These are phyloP conservation scores for Pocillopora verrucosa DNA, from an alignment of 64 coral and sea anemone genomes.

Conservation along the genomic window DNA sequence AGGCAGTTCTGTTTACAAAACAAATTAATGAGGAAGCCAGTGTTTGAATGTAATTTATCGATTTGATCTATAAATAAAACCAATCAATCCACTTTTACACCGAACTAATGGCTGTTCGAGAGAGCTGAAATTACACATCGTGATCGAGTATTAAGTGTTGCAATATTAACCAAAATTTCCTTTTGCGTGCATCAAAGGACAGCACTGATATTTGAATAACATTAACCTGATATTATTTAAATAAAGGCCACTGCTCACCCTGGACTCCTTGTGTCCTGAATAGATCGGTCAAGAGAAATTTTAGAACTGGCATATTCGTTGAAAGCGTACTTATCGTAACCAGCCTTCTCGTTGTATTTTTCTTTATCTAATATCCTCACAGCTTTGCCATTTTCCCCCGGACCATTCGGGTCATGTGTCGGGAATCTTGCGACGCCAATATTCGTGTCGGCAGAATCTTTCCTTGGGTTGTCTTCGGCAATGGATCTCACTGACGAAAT, in stretches of 20 bases:
- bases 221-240: not conserved
- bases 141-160: not conserved
- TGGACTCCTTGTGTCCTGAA: constrained; percentile 74
- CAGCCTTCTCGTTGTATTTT: constrained; percentile 70
- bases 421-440: not conserved
- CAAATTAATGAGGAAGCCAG: no score
- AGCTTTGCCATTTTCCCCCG: constrained; percentile 66
- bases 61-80: no score
- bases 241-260: constrained; percentile 48
- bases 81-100: no score
- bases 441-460: not conserved
- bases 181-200: not conserved
- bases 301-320: constrained; percentile 73
- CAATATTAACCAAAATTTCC: not conserved
- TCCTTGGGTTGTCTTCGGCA: not conserved
- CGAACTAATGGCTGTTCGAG: not conserved
- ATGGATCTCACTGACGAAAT: not conserved
- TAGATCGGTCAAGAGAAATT: constrained; percentile 71
- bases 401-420: constrained; percentile 65
- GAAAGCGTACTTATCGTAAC: constrained; percentile 79
- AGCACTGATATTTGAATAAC: constrained; percentile 5
- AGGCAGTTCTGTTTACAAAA: no score
- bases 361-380: constrained; percentile 41
- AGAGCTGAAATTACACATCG: not conserved
- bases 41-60: no score